Base-by-base conservation (phyloP, 2,113 vertebrate genomes). In the Cervus canadensis region DNA sequence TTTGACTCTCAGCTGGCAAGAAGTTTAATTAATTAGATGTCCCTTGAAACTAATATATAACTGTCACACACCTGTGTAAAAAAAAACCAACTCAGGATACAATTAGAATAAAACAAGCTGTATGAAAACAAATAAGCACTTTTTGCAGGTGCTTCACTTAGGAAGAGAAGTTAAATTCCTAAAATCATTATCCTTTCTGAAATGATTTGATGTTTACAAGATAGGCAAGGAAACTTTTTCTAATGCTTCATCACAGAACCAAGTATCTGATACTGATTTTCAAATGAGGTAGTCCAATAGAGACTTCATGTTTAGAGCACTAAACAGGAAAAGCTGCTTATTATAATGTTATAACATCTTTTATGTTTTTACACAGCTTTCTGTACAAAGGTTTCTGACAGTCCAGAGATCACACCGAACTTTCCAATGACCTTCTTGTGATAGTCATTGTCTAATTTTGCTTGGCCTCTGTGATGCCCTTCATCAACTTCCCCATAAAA, bases 11-110 rank as follows among this genome's bases (percentile, higher is more conserved):
- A 96, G 56, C 25, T 95, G 79, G 33, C 30, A 91, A 56, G 57
- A 93, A 45, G n/a, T 96, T 89, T 94, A 97, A 98, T 96, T 97
- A 97, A 97, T 95, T 94, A 87, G 54, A 28, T 81, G 16, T 79
- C 40, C 93, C 83, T 95, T 92, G 59, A 89, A 95, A 96, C 79
- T 84, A 91, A 97, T 81, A 3, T 60, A 87, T 59, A 50, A 93
- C 28, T 91, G 97, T 97, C 91, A 97, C 79, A 93, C 86, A 91
- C 84, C 91, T 94, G 59, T 96, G 95, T 83, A 82, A 71, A 16
- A 67, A 71, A 10, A 90, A 67, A 54, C 86, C 85, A 94, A 25
- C 5, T 2, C 54, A 71, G 43, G 28, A 87, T 92, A 74, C 48
- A 87, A 98, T 94, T 74, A 97, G 45, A 97, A 88, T 64, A 93